These are phyloP conservation scores for Larimichthys crocea DNA, from an alignment of 2,113 vertebrate genomes.

Conservation along the genomic window DNA sequence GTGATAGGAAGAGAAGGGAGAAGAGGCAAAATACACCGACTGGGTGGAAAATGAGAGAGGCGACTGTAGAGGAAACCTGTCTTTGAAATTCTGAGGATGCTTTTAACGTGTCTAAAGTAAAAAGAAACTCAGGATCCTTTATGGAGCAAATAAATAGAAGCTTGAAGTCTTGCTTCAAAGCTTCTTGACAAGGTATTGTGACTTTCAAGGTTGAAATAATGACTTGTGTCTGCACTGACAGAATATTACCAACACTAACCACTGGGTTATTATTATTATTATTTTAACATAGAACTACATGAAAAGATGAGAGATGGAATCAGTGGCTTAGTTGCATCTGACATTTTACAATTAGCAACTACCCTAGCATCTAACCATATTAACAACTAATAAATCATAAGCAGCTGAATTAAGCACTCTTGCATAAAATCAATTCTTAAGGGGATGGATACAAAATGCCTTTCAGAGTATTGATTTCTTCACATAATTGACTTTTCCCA, in stretches of 20 bases:
- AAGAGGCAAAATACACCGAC: slow-evolving; percentile 1
- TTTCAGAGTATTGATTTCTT: slow-evolving; percentile 71
- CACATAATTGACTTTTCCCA: slow-evolving; percentile 64
- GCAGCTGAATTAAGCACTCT: slow-evolving; percentile 58
- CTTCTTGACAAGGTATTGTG: background rate
- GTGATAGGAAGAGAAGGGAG: slow-evolving; percentile 29
- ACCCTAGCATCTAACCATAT: slow-evolving; percentile 44
- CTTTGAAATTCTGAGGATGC: slow-evolving; percentile 23
- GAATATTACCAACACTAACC: background rate
- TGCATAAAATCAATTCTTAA: slow-evolving; percentile 71
- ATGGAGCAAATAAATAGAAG: background rate
- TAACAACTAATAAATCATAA: slow-evolving; percentile 75
- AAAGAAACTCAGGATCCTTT: background rate
- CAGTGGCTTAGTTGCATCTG: background rate
- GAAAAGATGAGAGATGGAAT: background rate
- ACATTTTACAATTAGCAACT: slow-evolving; percentile 37
- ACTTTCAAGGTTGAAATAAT: slow-evolving; percentile 13
- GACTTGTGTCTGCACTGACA: background rate
- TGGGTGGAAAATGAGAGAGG: slow-evolving; percentile 17
- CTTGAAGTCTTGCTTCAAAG: slow-evolving; percentile 16
- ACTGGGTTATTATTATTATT: background rate
- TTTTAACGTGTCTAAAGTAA: background rate
- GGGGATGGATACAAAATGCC: slow-evolving; percentile 55
- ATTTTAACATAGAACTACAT: background rate
- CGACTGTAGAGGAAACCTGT: slow-evolving; percentile 7